phyloP scores from a whole-genome alignment of 2,797 vertebrate genomes.

The Australoheros facetus region DNA sequence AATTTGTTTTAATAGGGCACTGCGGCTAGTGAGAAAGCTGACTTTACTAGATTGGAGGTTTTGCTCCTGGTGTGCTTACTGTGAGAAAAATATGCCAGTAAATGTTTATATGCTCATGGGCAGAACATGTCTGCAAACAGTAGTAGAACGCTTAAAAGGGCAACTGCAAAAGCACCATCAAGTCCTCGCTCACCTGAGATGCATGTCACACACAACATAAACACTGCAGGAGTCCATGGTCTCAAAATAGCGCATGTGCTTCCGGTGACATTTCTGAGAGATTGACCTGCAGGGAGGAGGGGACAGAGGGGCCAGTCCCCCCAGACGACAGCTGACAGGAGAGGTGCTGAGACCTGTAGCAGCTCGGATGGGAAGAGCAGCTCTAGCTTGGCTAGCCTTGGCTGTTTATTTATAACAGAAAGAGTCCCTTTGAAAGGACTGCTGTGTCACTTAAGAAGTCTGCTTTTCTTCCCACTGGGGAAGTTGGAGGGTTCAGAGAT shows the following conservation, averaged over 20 bases:
- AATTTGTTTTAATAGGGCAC: constrained; percentile 49
- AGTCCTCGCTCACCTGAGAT: constrained; percentile 3
- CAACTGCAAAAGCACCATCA: neutral
- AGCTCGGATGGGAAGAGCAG: constrained; percentile 47
- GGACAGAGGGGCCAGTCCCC: constrained; percentile 55
- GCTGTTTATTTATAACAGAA: constrained; percentile 80
- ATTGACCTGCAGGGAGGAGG: constrained; percentile 43
- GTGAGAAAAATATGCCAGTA: constrained; percentile 35
- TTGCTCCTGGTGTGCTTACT: constrained; percentile 26
- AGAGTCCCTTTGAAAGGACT: constrained; percentile 49
- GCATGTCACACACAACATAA: constrained; percentile 48
- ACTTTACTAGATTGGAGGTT: constrained; percentile 46
- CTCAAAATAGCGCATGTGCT: constrained; percentile 67
- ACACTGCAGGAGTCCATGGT: constrained; percentile 40
- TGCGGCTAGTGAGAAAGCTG: constrained; percentile 39
- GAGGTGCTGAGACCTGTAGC: constrained; percentile 62
- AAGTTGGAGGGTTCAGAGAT: constrained; percentile 26
- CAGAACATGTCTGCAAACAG: neutral
- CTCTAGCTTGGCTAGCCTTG: constrained; percentile 18
- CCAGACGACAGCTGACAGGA: constrained; percentile 83
- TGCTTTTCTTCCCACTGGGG: constrained; percentile 49
- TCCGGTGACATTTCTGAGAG: constrained; percentile 74
- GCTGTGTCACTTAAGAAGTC: constrained; percentile 68
- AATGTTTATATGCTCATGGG: constrained; percentile 3
- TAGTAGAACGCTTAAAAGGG: neutral